These are phyloP conservation scores for Cyclura pinguis DNA, from an alignment of 2,797 vertebrate genomes.

Conservation along the genomic window DNA sequence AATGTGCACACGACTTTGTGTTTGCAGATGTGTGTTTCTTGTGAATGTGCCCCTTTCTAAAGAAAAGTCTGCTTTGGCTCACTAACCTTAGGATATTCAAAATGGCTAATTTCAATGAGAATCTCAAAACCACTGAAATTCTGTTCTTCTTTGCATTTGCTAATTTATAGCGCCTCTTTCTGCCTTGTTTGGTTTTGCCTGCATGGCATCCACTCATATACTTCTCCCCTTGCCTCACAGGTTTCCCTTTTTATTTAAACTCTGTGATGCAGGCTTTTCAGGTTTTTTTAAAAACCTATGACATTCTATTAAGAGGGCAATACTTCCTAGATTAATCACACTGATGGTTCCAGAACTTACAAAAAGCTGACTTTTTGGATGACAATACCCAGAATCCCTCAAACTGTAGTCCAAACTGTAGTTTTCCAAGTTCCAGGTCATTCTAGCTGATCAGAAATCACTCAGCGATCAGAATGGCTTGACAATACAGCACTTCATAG, in stretches of 20 bases:
- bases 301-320: neutral
- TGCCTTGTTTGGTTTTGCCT: neutral
- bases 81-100: too few relatives aligned
- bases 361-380: too few relatives aligned
- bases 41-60: too few relatives aligned
- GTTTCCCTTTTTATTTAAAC: slow-evolving; percentile 17
- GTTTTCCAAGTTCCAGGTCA: too few relatives aligned
- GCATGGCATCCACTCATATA: slow-evolving; percentile 35
- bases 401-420: too few relatives aligned
- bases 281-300: neutral
- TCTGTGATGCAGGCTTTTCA: neutral
- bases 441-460: neutral
- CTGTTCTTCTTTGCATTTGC: neutral
- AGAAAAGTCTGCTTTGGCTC: too few relatives aligned
- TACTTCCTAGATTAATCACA: neutral
- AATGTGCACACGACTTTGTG: neutral
- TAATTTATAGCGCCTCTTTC: neutral
- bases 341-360: neutral
- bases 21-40: too few relatives aligned
- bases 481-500: neutral
- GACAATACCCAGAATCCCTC: too few relatives aligned
- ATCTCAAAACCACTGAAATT: too few relatives aligned
- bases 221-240: slow-evolving; percentile 42
- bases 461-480: neutral
- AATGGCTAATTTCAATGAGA: too few relatives aligned